These are phyloP conservation scores for Chaetura pelagica DNA, from an alignment of 2,113 vertebrate species.

Conservation along the genomic window DNA sequence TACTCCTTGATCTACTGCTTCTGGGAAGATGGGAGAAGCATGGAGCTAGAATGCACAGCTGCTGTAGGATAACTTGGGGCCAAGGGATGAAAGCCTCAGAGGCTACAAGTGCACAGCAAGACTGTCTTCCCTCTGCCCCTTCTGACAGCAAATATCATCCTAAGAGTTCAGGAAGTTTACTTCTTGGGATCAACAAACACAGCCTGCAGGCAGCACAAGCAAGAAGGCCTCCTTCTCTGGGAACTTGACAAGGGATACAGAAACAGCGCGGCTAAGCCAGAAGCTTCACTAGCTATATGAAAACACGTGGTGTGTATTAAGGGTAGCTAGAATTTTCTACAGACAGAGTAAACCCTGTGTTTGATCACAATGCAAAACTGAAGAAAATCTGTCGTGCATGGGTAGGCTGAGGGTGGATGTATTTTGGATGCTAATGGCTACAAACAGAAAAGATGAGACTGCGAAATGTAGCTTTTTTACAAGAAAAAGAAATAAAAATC, in stretches of 20 bases:
- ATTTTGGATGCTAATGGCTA: not conserved
- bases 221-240: not conserved
- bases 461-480: not conserved
- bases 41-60: fast-evolving
- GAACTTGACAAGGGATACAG: not conserved
- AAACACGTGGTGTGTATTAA: not conserved
- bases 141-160: not conserved
- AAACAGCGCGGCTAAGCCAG: not conserved
- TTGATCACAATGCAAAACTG: not conserved
- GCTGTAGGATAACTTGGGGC: not conserved
- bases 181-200: not conserved
- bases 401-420: not conserved
- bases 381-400: not conserved
- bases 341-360: not conserved
- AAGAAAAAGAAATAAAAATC: too few relatives aligned
- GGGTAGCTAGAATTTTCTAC: not conserved
- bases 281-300: not conserved
- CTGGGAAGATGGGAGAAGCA: not conserved
- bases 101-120: fast-evolving
- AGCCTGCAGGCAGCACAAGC: not conserved
- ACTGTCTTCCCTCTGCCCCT: not conserved
- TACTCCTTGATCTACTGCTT: not conserved
- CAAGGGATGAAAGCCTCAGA: not conserved
- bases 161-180: not conserved
- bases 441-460: not conserved